phyloP scores from a whole-genome alignment of 2,888 invertebrate species.

The Eupeodes luniger region DNA sequence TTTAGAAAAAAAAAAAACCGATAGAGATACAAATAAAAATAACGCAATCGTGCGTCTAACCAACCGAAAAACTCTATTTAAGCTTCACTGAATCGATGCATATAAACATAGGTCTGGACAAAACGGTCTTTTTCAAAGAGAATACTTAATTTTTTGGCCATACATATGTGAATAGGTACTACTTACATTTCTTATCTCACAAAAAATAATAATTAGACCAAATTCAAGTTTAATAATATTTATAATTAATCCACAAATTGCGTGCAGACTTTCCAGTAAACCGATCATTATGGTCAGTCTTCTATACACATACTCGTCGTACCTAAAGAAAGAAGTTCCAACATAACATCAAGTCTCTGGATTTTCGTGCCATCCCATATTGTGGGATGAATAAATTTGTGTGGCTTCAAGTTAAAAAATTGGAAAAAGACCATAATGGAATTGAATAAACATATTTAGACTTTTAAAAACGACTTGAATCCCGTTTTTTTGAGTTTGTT shows the following conservation, averaged over 20 bases:
- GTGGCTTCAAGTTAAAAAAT: constrained; percentile 1
- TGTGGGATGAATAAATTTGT: constrained; percentile 23
- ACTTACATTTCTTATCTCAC: constrained; percentile 53
- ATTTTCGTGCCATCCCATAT: constrained; percentile 34
- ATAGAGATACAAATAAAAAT: neutral
- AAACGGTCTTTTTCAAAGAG: constrained; percentile 51
- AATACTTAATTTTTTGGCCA: constrained; percentile 68
- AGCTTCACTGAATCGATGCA: constrained; percentile 64
- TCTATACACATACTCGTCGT: neutral
- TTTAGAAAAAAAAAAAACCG: constrained; percentile 9
- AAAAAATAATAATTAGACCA: constrained; percentile 45
- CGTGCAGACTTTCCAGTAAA: constrained; percentile 69
- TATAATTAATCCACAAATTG: constrained; percentile 70
- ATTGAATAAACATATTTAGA: constrained; percentile 9
- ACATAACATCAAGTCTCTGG: neutral
- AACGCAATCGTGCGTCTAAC: constrained; percentile 58
- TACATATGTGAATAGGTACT: neutral
- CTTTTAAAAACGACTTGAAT: constrained; percentile 19
- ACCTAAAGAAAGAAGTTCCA: neutral
- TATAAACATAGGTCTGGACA: constrained; percentile 37
- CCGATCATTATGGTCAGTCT: constrained; percentile 63
- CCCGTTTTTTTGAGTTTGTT: constrained; percentile 49
- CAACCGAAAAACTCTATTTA: constrained; percentile 59
- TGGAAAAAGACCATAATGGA: neutral
- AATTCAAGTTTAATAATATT: constrained; percentile 51